Conservation (phyloP, 2,888 invertebrate species). For the Teinopalpus imperialis region DNA sequence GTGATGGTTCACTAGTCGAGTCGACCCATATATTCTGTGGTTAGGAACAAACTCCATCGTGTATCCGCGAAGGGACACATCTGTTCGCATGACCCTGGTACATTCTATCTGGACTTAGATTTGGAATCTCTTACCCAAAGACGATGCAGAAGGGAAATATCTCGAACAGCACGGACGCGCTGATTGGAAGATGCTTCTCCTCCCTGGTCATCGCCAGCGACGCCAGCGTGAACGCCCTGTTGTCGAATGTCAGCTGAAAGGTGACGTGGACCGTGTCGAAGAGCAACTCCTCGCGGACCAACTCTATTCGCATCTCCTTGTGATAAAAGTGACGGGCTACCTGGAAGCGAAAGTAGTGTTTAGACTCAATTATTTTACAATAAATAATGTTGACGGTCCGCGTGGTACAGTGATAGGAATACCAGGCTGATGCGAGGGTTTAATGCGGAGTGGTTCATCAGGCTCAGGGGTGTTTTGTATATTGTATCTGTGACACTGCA, state of each 20-base stretch:
- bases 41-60: too few species aligned
- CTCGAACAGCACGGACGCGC: constrained; percentile 95
- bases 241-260: constrained; percentile 96
- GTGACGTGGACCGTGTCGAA: constrained; percentile 97
- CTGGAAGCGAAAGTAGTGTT: constrained; percentile 56
- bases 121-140: constrained; percentile 96
- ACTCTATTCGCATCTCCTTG: constrained; percentile 95
- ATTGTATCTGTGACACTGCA: too few species aligned
- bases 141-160: constrained; percentile 99
- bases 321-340: constrained; percentile 97
- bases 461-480: too few species aligned
- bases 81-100: too few species aligned
- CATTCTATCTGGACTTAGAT: too few species aligned
- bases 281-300: constrained; percentile 92
- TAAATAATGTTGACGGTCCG: too few species aligned
- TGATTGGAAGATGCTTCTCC: constrained; percentile 93
- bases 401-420: too few species aligned
- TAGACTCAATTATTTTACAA: background rate
- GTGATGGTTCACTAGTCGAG: too few species aligned
- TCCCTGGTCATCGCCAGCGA: constrained; percentile 92
- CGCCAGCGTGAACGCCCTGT: constrained; percentile 92
- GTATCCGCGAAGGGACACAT: too few species aligned
- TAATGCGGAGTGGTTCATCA: too few species aligned
- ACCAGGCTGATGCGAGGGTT: too few species aligned
- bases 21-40: too few species aligned